phyloP scores from a whole-genome alignment of 2,888 invertebrate genomes.

The Drosophila aldrichi region DNA sequence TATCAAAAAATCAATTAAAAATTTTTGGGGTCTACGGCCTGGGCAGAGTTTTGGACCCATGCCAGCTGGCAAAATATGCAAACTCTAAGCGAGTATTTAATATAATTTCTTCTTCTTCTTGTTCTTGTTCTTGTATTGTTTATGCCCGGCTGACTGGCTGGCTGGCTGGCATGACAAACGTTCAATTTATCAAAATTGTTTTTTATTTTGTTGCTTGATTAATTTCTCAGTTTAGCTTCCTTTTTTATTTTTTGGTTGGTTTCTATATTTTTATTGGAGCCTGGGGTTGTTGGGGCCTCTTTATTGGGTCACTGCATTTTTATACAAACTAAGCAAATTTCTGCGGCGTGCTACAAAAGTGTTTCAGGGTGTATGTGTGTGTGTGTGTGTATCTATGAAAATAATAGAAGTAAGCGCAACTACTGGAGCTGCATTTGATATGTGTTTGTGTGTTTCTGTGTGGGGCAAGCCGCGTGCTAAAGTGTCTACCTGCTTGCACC shows the following conservation, averaged over 20 bases:
- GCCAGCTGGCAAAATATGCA: slow-evolving; percentile 55
- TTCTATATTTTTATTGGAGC: slow-evolving; percentile 26
- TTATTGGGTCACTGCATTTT: slow-evolving; percentile 20
- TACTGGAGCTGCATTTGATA: slow-evolving; percentile 11
- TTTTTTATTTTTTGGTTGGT: not conserved
- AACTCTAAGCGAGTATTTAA: slow-evolving; percentile 44
- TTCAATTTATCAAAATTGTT: slow-evolving; percentile 55
- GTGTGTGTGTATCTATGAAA: slow-evolving; percentile 27
- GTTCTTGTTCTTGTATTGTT: not conserved
- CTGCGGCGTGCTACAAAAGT: slow-evolving; percentile 67
- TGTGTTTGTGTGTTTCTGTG: slow-evolving; percentile 2
- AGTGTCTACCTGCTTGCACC: slow-evolving; percentile 26
- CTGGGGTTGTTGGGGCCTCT: slow-evolving; percentile 43
- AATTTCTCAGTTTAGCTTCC: slow-evolving; percentile 32
- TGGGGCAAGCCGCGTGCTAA: slow-evolving; percentile 56
- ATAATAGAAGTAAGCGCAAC: slow-evolving; percentile 32
- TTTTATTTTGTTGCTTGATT: slow-evolving; percentile 30
- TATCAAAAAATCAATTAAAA: slow-evolving; percentile 30
- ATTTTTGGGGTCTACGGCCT: slow-evolving; percentile 39
- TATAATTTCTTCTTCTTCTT: slow-evolving; percentile 16
- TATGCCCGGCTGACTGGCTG: slow-evolving; percentile 39
- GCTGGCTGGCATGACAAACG: slow-evolving; percentile 65
- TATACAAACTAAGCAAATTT: slow-evolving; percentile 61
- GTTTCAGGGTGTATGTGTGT: slow-evolving; percentile 17
- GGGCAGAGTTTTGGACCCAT: slow-evolving; percentile 63